Percentiles rank a stretch among this genome's conserved stretches.
These are phyloP conservation scores for Syrmaticus mikado DNA, from an alignment of 2,113 vertebrate genomes.

Conservation along the genomic window DNA sequence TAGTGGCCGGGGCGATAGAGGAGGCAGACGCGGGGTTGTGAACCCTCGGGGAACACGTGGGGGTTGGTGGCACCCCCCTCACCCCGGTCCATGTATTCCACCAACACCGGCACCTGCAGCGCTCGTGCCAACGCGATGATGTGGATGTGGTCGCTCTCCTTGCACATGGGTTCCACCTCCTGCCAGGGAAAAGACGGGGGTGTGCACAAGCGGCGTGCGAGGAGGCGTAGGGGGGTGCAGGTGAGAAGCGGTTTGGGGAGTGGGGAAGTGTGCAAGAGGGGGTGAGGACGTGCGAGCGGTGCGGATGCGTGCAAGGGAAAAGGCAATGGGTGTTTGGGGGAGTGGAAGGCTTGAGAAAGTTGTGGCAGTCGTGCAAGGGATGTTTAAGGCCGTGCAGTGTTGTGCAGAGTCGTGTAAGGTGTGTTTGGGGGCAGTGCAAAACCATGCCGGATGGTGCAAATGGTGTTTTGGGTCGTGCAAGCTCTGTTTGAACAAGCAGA, in stretches of 20 bases:
- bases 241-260: too few species aligned
- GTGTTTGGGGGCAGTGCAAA: neutral
- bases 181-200: neutral
- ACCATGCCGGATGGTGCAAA: too few species aligned
- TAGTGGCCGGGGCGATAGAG: constrained; percentile 95
- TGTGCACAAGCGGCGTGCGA: neutral
- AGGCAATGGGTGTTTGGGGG: too few species aligned
- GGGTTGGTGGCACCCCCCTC: constrained; percentile 92
- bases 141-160: constrained; percentile 97
- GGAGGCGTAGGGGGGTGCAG: too few species aligned
- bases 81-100: constrained; percentile 95
- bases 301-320: too few species aligned
- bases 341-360: too few species aligned
- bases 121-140: constrained; percentile 95
- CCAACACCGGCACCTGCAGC: constrained; percentile 88
- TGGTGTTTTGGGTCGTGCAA: neutral
- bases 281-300: too few species aligned
- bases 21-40: constrained; percentile 90
- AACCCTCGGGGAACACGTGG: constrained; percentile 91
- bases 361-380: too few species aligned
- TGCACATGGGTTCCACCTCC: constrained; percentile 92
- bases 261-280: too few species aligned
- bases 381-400: too few species aligned
- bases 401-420: neutral
- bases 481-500: too few species aligned